Percentiles rank a stretch among this genome's conserved stretches.
These are phyloP conservation scores for Megalops atlanticus DNA, from an alignment of 2,113 vertebrate genomes.

Conservation along the genomic window DNA sequence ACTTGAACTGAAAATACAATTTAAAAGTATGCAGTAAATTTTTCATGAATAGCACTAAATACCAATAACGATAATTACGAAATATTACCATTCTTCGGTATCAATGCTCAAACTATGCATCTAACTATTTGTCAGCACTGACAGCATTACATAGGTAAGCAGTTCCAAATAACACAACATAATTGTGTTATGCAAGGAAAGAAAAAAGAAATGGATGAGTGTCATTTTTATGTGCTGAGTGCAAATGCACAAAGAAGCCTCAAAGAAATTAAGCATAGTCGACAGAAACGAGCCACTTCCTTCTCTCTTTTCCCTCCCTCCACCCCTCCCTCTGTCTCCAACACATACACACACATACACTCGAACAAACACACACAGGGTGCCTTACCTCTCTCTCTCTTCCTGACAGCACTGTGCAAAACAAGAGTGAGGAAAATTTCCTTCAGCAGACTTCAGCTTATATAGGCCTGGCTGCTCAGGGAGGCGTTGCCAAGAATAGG, in stretches of 20 bases:
- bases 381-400: slow-evolving; percentile 58
- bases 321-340: neutral
- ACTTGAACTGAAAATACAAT: too few relatives aligned
- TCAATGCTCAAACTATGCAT: too few relatives aligned
- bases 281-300: neutral
- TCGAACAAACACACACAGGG: slow-evolving; percentile 19
- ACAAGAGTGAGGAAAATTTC: slow-evolving; percentile 81
- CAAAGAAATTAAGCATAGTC: neutral
- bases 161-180: too few relatives aligned
- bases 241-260: neutral
- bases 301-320: neutral
- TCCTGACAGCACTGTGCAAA: slow-evolving; percentile 39
- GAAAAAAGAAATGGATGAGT: neutral
- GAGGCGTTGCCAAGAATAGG: slow-evolving; percentile 72
- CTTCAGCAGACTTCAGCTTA: slow-evolving; percentile 71
- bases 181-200: neutral
- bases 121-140: too few relatives aligned
- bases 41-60: too few relatives aligned
- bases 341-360: neutral
- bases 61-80: too few relatives aligned
- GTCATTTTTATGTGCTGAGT: neutral
- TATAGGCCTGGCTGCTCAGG: slow-evolving; percentile 75
- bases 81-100: too few relatives aligned
- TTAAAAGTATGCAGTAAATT: too few relatives aligned
- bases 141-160: too few relatives aligned